Conservation (phyloP, 2,888 invertebrate genomes). For the Lasioglossum leucozonium region DNA sequence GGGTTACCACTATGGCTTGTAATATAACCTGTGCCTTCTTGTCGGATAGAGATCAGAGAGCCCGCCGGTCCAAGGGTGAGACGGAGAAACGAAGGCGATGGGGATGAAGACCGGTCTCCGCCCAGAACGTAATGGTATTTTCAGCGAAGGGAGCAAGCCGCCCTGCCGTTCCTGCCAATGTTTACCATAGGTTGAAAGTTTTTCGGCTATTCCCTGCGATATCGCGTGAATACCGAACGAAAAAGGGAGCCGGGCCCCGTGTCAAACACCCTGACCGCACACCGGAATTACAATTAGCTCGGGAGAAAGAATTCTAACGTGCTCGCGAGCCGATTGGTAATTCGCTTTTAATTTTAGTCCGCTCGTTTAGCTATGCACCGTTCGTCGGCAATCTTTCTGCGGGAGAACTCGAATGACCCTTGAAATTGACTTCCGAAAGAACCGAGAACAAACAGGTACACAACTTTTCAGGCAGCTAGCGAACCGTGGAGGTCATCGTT, state of each 20-base stretch:
- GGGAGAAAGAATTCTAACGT: slow-evolving; percentile 17
- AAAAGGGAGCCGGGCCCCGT: slow-evolving; percentile 29
- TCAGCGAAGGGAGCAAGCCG: slow-evolving; percentile 44
- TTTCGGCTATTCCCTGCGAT: slow-evolving; percentile 67
- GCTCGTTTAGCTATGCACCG: slow-evolving; percentile 6
- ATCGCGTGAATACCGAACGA: slow-evolving; percentile 45
- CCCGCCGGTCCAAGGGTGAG: background rate
- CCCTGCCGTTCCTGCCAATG: slow-evolving; percentile 57
- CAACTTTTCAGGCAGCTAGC: background rate
- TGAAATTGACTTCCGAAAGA: background rate
- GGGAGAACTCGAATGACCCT: background rate
- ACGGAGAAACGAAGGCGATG: slow-evolving; percentile 28
- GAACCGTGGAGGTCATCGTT: background rate
- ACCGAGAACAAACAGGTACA: background rate
- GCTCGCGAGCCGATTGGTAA: background rate
- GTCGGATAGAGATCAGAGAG: slow-evolving; percentile 38
- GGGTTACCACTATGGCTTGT: slow-evolving; percentile 81
- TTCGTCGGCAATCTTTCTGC: background rate
- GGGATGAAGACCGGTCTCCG: slow-evolving; percentile 39
- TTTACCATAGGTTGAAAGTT: slow-evolving; percentile 68
- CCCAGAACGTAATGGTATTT: slow-evolving; percentile 72
- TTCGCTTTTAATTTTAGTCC: slow-evolving; percentile 15
- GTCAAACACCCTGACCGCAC: slow-evolving; percentile 17
- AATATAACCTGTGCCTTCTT: slow-evolving; percentile 76
- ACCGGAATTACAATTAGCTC: slow-evolving; percentile 24